Conservation (phyloP, 2,797 vertebrate genomes). For the Synaphobranchus kaupii region DNA sequence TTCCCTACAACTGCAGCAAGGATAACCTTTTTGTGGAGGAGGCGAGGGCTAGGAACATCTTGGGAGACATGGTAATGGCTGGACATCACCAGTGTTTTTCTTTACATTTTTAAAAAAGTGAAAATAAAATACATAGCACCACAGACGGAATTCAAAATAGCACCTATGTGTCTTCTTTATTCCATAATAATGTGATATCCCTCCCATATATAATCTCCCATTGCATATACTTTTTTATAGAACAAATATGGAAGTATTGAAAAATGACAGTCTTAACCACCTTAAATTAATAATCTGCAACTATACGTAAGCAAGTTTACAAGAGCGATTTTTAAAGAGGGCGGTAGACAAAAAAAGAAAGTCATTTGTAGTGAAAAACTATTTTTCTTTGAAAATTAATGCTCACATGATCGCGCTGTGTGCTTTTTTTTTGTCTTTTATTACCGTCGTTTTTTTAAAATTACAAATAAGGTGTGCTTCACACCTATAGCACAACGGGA, state of each 20-base stretch:
- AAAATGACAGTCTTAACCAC: slow-evolving; percentile 42
- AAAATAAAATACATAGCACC: slow-evolving; percentile 86
- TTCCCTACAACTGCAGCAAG: slow-evolving; percentile 51
- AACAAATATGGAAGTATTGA: slow-evolving; percentile 50
- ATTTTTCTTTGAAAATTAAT: slow-evolving; percentile 60
- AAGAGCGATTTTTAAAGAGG: slow-evolving; percentile 51
- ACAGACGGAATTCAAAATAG: slow-evolving; percentile 84
- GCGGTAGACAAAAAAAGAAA: slow-evolving; percentile 45
- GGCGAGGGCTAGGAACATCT: slow-evolving; percentile 42
- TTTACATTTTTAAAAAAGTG: slow-evolving; percentile 56
- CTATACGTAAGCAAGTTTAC: slow-evolving; percentile 37
- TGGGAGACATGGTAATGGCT: slow-evolving; percentile 59
- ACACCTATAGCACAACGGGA: slow-evolving; percentile 68
- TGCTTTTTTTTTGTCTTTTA: slow-evolving; percentile 69
- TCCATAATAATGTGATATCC: slow-evolving; percentile 63
- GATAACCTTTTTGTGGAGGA: slow-evolving; percentile 40
- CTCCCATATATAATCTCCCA: slow-evolving; percentile 66
- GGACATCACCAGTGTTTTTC: slow-evolving; percentile 59
- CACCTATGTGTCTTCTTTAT: slow-evolving; percentile 78
- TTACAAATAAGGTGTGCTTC: slow-evolving; percentile 69
- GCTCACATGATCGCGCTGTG: slow-evolving; percentile 68
- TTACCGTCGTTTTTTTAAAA: slow-evolving; percentile 71
- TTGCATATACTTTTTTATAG: slow-evolving; percentile 63
- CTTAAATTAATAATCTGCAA: slow-evolving; percentile 62
- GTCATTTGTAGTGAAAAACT: slow-evolving; percentile 5